Conservation (phyloP, 2,797 vertebrate genomes). For the Lepus townsendii region DNA sequence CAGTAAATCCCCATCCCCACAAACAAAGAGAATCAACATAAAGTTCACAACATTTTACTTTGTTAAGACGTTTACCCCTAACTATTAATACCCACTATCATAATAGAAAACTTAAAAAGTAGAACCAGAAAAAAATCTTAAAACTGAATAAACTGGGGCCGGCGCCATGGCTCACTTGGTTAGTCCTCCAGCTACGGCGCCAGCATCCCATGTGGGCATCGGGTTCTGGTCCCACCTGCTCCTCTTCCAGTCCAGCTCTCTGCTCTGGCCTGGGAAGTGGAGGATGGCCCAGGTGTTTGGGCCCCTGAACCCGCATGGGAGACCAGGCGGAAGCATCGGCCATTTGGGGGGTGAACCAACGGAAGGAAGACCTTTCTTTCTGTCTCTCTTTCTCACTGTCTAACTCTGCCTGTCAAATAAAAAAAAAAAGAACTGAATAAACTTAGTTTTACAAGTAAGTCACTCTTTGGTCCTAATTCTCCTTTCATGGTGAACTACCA, state of each 20-base stretch:
- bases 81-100: neutral
- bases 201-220: no score
- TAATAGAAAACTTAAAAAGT: neutral
- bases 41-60: conserved; percentile 4
- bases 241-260: no score
- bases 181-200: no score
- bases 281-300: no score
- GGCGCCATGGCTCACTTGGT: no score
- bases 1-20: neutral
- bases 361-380: no score
- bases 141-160: neutral
- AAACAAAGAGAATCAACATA: neutral
- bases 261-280: no score
- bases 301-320: no score
- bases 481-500: neutral
- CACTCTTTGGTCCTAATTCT: conserved; percentile 35
- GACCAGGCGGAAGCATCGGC: no score
- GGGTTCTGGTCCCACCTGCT: no score
- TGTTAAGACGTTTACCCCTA: conserved; percentile 1
- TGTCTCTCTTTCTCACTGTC: no score
- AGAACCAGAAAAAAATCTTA: neutral
- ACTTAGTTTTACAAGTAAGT: conserved; percentile 28
- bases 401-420: neutral
- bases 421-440: neutral
- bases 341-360: no score